Evolutionary conservation across 2,113 vertebrate species (phyloP).

Genomic region (Oceanites oceanicus): DNA sequence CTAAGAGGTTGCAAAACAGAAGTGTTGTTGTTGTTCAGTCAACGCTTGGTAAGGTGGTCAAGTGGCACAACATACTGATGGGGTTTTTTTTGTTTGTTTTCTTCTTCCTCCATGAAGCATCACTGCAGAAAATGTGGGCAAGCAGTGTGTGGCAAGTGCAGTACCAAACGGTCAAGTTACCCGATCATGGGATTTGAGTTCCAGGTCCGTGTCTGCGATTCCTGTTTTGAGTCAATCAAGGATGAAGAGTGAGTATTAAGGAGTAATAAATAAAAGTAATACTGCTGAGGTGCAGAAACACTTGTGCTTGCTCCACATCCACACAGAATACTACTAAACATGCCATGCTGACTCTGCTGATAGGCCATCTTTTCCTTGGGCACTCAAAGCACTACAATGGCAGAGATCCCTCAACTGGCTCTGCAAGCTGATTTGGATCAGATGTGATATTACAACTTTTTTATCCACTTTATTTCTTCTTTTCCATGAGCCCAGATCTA

Average conservation of each 20-base stretch:
- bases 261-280: not conserved
- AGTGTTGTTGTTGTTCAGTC: not conserved
- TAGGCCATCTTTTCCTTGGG: not conserved
- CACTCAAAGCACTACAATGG: not conserved
- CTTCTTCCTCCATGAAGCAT: constrained; percentile 74
- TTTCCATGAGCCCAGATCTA: not conserved
- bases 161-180: constrained; percentile 90
- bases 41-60: not conserved
- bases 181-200: constrained; percentile 98
- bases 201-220: constrained; percentile 93
- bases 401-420: not conserved
- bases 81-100: not conserved
- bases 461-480: not conserved
- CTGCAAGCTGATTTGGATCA: not conserved
- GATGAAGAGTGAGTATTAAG: constrained; percentile 92
- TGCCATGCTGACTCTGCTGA: not conserved
- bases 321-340: not conserved
- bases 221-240: constrained; percentile 91
- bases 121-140: constrained; percentile 97
- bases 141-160: constrained; percentile 95
- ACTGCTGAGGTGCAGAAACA: not conserved
- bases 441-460: not conserved
- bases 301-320: not conserved
- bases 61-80: not conserved
- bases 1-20: not conserved